Conservation (phyloP, 2,797 vertebrate genomes). For the Crenichthys baileyi region DNA sequence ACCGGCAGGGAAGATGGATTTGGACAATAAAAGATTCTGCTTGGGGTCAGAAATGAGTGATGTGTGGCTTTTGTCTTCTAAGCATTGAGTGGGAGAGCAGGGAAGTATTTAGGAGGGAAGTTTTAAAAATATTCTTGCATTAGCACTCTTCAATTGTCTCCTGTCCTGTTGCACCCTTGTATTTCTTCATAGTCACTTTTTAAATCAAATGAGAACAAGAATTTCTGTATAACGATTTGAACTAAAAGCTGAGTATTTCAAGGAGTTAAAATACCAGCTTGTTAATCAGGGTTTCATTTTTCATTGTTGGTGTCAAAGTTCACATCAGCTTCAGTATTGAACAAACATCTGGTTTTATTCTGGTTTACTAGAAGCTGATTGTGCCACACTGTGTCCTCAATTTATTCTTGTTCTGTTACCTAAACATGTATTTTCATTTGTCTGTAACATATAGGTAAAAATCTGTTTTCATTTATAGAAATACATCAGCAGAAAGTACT, state of each 20-base stretch:
- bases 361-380: background rate
- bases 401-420: background rate
- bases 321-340: background rate
- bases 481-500: too few relatives aligned
- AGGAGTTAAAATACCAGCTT: background rate
- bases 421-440: background rate
- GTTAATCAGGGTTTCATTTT: background rate
- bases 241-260: background rate
- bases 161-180: background rate
- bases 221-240: background rate
- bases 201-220: background rate
- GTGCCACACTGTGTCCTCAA: background rate
- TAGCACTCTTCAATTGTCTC: conserved; percentile 37
- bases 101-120: conserved; percentile 80
- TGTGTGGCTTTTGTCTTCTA: conserved; percentile 64
- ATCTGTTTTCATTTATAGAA: too few relatives aligned
- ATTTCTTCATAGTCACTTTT: background rate
- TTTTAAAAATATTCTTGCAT: conserved; percentile 79
- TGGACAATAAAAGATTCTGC: conserved; percentile 35
- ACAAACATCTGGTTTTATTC: background rate
- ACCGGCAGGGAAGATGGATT: background rate
- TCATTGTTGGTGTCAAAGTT: background rate
- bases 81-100: conserved; percentile 65
- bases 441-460: too few relatives aligned
- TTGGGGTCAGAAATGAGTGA: conserved; percentile 79